These are phyloP conservation scores for Drosophila rhopaloa DNA, from an alignment of 1,140 invertebrate species.

Conservation along the genomic window DNA sequence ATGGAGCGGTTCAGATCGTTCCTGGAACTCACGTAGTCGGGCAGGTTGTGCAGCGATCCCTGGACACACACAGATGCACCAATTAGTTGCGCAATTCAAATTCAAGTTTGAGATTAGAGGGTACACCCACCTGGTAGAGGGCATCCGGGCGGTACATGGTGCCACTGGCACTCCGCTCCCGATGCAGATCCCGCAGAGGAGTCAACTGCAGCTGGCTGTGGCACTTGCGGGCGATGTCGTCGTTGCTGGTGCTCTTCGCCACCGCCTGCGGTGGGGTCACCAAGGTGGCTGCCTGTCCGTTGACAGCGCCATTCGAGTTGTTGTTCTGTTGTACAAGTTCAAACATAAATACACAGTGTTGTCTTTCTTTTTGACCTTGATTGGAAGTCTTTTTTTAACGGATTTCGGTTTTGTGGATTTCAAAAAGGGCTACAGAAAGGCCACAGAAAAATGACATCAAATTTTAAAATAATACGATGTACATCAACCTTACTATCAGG, in stretches of 20 bases:
- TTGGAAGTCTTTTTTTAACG: too few relatives aligned
- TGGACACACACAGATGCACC: constrained; percentile 11
- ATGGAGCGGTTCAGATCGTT: constrained; percentile 74
- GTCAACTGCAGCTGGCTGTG: constrained; percentile 75
- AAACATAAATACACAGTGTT: too few relatives aligned
- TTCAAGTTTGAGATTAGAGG: neutral
- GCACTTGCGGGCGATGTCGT: constrained; percentile 63
- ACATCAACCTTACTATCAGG: too few relatives aligned
- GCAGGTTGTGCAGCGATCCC: constrained; percentile 85
- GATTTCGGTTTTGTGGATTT: too few relatives aligned
- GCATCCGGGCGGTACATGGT: constrained; percentile 94
- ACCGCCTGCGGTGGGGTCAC: constrained; percentile 11
- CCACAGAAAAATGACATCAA: too few relatives aligned
- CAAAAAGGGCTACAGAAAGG: too few relatives aligned
- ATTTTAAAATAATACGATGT: too few relatives aligned
- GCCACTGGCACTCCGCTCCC: constrained; percentile 86
- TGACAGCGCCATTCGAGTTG: constrained; percentile 59
- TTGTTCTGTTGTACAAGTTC: constrained; percentile 53
- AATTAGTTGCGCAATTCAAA: constrained; percentile 14
- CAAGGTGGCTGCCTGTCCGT: constrained; percentile 34
- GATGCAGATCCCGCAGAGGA: constrained; percentile 63
- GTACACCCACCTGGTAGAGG: constrained; percentile 90
- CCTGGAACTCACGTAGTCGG: constrained; percentile 83
- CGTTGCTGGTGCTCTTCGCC: constrained; percentile 73
- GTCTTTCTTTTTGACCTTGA: too few relatives aligned